phyloP scores from a whole-genome alignment of 2,113 vertebrate species.

The Rhynchopsitta pachyrhyncha region DNA sequence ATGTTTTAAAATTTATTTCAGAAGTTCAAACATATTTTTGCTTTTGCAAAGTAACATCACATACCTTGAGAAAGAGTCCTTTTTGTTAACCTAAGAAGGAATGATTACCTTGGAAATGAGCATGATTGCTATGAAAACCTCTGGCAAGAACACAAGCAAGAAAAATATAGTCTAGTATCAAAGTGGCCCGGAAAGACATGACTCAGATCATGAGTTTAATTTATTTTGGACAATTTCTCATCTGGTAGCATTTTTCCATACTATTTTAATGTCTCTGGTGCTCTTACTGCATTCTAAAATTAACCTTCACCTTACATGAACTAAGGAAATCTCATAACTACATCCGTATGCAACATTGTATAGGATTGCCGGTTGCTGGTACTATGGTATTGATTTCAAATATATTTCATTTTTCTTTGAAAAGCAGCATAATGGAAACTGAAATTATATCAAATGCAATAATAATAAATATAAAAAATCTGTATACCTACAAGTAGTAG shows the following conservation, averaged over 20 bases:
- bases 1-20: neutral
- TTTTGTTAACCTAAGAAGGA: neutral
- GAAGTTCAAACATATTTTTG: neutral
- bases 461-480: neutral
- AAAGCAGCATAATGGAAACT: conserved; percentile 24
- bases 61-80: neutral
- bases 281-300: conserved; percentile 69
- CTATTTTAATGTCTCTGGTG: conserved; percentile 71
- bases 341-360: conserved; percentile 41
- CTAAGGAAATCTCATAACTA: conserved; percentile 70
- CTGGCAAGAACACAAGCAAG: conserved; percentile 8
- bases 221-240: conserved; percentile 67
- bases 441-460: conserved; percentile 4
- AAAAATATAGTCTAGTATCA: conserved; percentile 6
- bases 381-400: conserved; percentile 14
- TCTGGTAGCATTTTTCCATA: conserved; percentile 76
- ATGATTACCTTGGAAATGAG: conserved; percentile 30
- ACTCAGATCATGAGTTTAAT: conserved; percentile 60
- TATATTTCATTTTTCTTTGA: conserved; percentile 4
- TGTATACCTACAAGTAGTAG: neutral
- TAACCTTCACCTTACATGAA: conserved; percentile 74
- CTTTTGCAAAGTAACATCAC: neutral
- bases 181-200: neutral
- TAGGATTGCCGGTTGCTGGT: neutral
- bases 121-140: neutral